Percentiles rank a stretch among this genome's conserved stretches.
phyloP scores from a whole-genome alignment of 2,888 invertebrate genomes.

The Andricus quercusramuli region DNA sequence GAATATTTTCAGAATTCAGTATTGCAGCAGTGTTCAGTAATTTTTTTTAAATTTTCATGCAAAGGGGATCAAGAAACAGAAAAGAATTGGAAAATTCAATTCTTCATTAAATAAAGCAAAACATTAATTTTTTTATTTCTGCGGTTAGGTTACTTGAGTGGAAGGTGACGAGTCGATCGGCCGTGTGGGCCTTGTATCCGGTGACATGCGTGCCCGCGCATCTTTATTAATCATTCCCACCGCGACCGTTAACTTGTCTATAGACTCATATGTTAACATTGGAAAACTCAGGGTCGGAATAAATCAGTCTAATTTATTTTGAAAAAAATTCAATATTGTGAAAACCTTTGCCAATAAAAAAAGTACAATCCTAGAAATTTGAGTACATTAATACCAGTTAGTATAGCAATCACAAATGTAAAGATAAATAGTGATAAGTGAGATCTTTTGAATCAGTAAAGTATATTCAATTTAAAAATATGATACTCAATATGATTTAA shows the following conservation, averaged over 20 bases:
- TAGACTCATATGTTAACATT: constrained; percentile 55
- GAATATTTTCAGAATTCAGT: too few species aligned
- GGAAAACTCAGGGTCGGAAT: constrained; percentile 39
- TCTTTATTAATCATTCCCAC: constrained; percentile 75
- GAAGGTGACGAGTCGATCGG: constrained; percentile 55
- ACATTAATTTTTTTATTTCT: constrained; percentile 5
- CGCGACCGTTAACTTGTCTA: constrained; percentile 68
- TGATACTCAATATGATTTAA: too few species aligned
- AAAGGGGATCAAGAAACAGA: too few species aligned
- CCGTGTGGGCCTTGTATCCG: constrained; percentile 75
- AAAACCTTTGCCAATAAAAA: not conserved
- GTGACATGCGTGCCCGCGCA: constrained; percentile 76
- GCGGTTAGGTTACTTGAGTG: constrained; percentile 41
- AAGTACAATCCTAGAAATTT: too few species aligned
- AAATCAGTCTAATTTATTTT: not conserved
- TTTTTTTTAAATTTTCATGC: too few species aligned
- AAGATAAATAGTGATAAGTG: too few species aligned
- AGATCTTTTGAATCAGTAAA: too few species aligned
- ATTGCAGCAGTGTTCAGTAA: too few species aligned
- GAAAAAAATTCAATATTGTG: not conserved
- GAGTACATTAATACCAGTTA: too few species aligned
- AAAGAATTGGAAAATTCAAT: not conserved
- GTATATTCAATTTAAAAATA: too few species aligned
- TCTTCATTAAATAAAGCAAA: constrained; percentile 6
- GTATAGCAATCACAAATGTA: too few species aligned